Evolutionary conservation across 2,797 vertebrate species (phyloP).

Genomic region (Lateolabrax maculatus): DNA sequence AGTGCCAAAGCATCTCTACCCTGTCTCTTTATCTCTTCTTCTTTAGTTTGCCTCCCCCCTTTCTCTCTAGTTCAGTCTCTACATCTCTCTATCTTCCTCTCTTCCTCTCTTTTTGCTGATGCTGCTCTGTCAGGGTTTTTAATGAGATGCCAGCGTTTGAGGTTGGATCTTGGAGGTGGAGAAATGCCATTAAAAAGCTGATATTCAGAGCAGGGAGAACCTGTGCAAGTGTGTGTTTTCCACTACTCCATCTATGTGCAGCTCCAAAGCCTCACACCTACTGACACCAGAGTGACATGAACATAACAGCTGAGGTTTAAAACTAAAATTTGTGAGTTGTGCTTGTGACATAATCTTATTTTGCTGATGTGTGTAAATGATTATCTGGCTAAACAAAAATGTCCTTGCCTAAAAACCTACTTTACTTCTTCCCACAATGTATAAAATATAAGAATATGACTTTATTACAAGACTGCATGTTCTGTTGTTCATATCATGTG

Average conservation of each 20-base stretch:
- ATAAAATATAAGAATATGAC: not conserved
- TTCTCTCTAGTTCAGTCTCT: constrained; percentile 57
- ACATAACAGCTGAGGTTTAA: not conserved
- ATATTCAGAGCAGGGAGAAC: constrained; percentile 49
- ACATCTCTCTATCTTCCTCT: constrained; percentile 61
- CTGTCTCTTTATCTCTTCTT: constrained; percentile 71
- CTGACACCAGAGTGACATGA: constrained; percentile 22
- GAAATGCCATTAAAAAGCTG: constrained; percentile 65
- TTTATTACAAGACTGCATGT: not conserved
- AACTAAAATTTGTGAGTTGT: constrained; percentile 1
- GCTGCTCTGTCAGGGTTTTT: constrained; percentile 77
- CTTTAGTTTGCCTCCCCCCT: constrained; percentile 55
- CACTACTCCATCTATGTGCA: constrained; percentile 22
- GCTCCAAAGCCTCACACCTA: constrained; percentile 36
- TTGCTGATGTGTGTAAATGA: not conserved
- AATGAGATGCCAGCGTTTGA: constrained; percentile 81
- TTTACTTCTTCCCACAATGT: not conserved
- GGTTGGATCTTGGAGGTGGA: constrained; percentile 67
- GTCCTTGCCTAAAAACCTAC: not conserved
- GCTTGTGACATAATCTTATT: not conserved
- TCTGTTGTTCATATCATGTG: not conserved
- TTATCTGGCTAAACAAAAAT: not conserved
- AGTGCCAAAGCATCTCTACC: constrained; percentile 65
- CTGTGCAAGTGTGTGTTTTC: constrained; percentile 30
- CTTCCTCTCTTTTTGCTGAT: constrained; percentile 73